Evolutionary conservation across 1,140 invertebrate species (phyloP).

Genomic region (Drosophila biarmipes): DNA sequence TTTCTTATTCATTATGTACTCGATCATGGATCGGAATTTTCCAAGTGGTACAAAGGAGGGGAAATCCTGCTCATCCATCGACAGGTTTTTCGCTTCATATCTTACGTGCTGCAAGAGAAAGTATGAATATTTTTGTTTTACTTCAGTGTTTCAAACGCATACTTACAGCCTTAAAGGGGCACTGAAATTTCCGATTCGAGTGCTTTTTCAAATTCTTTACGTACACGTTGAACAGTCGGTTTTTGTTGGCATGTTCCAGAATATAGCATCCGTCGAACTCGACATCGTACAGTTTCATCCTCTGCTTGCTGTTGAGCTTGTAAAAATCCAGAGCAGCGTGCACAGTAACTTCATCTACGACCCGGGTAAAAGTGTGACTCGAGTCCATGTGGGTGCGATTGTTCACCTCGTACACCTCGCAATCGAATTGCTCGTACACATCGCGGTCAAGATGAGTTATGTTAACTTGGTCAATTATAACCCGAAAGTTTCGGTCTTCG

Average conservation of each 20-base stretch:
- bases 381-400: constrained; percentile 47
- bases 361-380: constrained; percentile 20
- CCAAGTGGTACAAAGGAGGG: constrained; percentile 41
- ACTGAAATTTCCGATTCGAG: constrained; percentile 17
- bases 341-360: constrained; percentile 14
- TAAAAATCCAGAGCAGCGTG: constrained; percentile 39
- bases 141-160: neutral
- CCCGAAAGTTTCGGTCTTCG: constrained; percentile 36
- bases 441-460: constrained; percentile 23
- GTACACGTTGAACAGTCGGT: constrained; percentile 35
- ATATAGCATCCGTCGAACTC: constrained; percentile 38
- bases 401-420: constrained; percentile 18
- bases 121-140: too few species aligned
- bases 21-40: constrained; percentile 18
- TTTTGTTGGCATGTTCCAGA: constrained; percentile 23
- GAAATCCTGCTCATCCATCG: constrained; percentile 41
- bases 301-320: constrained; percentile 22
- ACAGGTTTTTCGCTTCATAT: constrained; percentile 38
- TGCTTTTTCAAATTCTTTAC: constrained; percentile 30
- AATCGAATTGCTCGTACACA: constrained; percentile 33
- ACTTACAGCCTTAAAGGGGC: constrained; percentile 55
- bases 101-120: constrained; percentile 19
- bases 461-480: constrained; percentile 44
- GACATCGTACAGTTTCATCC: constrained; percentile 26
- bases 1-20: constrained; percentile 22